Conservation (phyloP, 2,888 invertebrate genomes). For the Trissoscelio sp. region DNA sequence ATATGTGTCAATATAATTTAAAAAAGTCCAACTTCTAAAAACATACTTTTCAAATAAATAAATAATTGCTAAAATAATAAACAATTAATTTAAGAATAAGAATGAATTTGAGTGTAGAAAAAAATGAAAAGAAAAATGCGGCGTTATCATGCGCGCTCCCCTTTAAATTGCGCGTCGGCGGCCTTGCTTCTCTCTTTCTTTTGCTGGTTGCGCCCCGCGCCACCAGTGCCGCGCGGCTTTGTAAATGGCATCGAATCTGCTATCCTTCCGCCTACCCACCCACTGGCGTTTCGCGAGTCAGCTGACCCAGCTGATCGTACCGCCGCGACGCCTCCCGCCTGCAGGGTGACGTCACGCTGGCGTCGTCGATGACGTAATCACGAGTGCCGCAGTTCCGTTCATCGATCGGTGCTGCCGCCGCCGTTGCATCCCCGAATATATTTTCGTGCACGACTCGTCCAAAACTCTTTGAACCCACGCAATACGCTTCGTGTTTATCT, state of each 20-base stretch:
- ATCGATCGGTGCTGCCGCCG: slow-evolving; percentile 76
- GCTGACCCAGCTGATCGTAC: slow-evolving; percentile 74
- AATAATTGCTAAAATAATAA: too few relatives aligned
- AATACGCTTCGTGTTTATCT: slow-evolving; percentile 5
- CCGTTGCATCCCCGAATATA: slow-evolving; percentile 29
- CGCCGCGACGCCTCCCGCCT: slow-evolving; percentile 62
- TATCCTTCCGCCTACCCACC: slow-evolving; percentile 83
- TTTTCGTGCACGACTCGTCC: slow-evolving; percentile 13
- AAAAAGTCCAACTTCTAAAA: too few relatives aligned
- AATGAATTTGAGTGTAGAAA: neutral
- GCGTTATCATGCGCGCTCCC: slow-evolving; percentile 66
- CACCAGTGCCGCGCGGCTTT: slow-evolving; percentile 82
- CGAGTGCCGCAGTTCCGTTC: slow-evolving; percentile 82
- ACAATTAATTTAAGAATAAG: too few relatives aligned
- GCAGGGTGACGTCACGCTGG: slow-evolving; percentile 78
- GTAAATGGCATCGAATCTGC: slow-evolving; percentile 84
- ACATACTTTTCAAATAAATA: too few relatives aligned
- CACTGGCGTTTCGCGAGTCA: slow-evolving; percentile 81
- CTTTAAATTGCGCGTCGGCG: slow-evolving; percentile 69
- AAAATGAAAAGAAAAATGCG: neutral
- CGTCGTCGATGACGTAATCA: slow-evolving; percentile 81
- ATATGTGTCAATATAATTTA: too few relatives aligned
- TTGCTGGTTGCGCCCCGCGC: slow-evolving; percentile 81
- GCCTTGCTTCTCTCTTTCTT: slow-evolving; percentile 68
- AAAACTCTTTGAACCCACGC: slow-evolving; percentile 42